Evolutionary conservation across 2,888 invertebrate genomes (phyloP).

Genomic region (Silvanus unidentatus): DNA sequence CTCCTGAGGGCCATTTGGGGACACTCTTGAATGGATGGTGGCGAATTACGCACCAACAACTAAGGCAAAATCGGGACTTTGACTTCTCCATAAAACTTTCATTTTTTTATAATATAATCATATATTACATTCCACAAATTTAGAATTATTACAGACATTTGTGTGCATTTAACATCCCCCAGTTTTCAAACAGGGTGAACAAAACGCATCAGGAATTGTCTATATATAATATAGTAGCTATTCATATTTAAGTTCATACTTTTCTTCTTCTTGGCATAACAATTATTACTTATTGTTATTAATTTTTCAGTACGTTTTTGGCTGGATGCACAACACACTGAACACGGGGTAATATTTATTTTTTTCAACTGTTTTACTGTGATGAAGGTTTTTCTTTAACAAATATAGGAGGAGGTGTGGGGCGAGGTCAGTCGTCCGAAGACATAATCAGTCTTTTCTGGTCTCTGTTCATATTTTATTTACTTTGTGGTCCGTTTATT

Average conservation of each 20-base stretch:
- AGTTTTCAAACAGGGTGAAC: too few relatives aligned
- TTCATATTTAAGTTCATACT: not conserved
- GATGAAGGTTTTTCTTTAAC: too few relatives aligned
- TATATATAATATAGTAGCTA: constrained; percentile 23
- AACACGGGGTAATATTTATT: not conserved
- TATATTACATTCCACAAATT: constrained; percentile 39
- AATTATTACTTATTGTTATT: not conserved
- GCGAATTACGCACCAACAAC: constrained; percentile 30
- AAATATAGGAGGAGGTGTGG: constrained; percentile 4
- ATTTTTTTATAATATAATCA: constrained; percentile 9
- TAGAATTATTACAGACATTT: constrained; percentile 44
- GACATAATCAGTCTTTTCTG: constrained; percentile 23
- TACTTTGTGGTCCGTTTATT: too few relatives aligned
- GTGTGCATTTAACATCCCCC: not conserved
- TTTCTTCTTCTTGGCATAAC: not conserved
- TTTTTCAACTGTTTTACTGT: too few relatives aligned
- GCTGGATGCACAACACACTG: not conserved
- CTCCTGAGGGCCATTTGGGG: too few relatives aligned
- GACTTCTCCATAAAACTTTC: too few relatives aligned
- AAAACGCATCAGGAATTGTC: constrained; percentile 19
- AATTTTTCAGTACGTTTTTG: not conserved
- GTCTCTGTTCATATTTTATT: constrained; percentile 4
- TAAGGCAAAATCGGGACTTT: constrained; percentile 43
- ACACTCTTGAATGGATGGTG: too few relatives aligned
- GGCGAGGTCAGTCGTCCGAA: constrained; percentile 21